Percentiles rank a stretch among this genome's conserved stretches.
These are phyloP conservation scores for Augochlorella aurata DNA, from an alignment of 2,888 invertebrate species.

Conservation along the genomic window DNA sequence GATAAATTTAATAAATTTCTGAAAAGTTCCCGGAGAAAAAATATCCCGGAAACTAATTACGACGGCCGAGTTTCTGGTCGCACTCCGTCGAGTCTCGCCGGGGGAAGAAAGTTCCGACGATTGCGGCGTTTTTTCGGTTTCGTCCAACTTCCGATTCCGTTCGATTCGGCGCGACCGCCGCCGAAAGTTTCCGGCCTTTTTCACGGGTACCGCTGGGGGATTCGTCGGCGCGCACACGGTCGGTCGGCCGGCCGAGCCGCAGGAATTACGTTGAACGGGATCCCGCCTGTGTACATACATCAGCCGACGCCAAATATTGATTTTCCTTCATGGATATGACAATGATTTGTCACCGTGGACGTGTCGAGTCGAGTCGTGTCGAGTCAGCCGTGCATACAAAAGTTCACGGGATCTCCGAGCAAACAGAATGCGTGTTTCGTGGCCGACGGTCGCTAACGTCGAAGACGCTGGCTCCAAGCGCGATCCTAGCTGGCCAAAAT, in stretches of 20 bases:
- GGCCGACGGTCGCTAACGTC: not conserved
- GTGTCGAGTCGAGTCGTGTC: conserved; percentile 34
- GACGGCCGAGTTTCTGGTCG: too few species aligned
- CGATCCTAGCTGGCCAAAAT: too few species aligned
- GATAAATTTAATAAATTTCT: too few species aligned
- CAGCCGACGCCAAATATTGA: conserved; percentile 78
- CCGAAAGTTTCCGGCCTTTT: conserved; percentile 14
- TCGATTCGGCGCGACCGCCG: conserved; percentile 9
- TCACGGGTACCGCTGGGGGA: conserved; percentile 49
- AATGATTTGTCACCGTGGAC: conserved; percentile 78
- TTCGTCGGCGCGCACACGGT: conserved; percentile 50
- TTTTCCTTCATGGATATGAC: conserved; percentile 77
- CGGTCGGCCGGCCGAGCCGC: conserved; percentile 33
- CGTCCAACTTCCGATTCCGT: conserved; percentile 7
- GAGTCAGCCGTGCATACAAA: conserved; percentile 38
- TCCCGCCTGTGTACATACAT: conserved; percentile 66
- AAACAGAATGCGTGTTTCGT: conserved; percentile 59
- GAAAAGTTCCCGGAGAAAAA: too few species aligned
- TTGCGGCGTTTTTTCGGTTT: not conserved
- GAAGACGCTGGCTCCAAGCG: not conserved
- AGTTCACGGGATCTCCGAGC: conserved; percentile 42
- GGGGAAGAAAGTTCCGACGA: not conserved
- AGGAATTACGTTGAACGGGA: conserved; percentile 58
- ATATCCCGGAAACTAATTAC: not conserved
- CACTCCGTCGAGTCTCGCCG: not conserved